phyloP scores from a whole-genome alignment of 2,888 invertebrate genomes.

The Clitarchus hookeri region DNA sequence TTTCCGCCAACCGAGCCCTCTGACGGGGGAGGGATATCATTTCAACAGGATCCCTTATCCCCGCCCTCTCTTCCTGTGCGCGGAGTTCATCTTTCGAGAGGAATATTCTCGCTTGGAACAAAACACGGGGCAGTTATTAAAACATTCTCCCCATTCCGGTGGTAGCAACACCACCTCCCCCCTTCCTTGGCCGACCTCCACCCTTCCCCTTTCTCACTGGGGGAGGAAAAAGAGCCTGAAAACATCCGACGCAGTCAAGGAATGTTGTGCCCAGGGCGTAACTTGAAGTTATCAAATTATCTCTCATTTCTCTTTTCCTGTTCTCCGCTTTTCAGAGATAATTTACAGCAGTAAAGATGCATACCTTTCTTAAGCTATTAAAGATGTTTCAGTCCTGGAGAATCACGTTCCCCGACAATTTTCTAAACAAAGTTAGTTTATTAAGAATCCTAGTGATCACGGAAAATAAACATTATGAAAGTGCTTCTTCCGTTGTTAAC shows the following conservation, averaged over 20 bases:
- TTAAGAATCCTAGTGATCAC: too few relatives aligned
- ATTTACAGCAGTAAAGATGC: neutral
- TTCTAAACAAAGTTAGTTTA: too few relatives aligned
- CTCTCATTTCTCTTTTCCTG: neutral
- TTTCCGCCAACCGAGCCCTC: neutral
- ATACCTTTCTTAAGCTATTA: neutral
- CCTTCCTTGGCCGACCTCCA: neutral
- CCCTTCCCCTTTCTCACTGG: neutral
- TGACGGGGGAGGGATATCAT: neutral
- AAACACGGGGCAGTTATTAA: slow-evolving; percentile 8
- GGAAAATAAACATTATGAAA: too few relatives aligned
- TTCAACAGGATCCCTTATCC: neutral
- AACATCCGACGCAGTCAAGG: neutral
- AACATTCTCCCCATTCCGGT: neutral
- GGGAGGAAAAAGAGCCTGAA: too few relatives aligned
- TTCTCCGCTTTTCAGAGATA: neutral
- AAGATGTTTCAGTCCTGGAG: too few relatives aligned
- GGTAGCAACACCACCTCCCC: neutral
- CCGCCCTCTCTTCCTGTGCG: neutral
- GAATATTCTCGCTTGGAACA: neutral
- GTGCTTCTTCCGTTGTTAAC: too few relatives aligned
- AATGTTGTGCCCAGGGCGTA: neutral
- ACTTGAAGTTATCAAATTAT: neutral
- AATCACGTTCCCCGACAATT: too few relatives aligned
- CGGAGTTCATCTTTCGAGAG: neutral